Conservation (phyloP, 2,797 vertebrate species). For the Siniperca scherzeri region DNA sequence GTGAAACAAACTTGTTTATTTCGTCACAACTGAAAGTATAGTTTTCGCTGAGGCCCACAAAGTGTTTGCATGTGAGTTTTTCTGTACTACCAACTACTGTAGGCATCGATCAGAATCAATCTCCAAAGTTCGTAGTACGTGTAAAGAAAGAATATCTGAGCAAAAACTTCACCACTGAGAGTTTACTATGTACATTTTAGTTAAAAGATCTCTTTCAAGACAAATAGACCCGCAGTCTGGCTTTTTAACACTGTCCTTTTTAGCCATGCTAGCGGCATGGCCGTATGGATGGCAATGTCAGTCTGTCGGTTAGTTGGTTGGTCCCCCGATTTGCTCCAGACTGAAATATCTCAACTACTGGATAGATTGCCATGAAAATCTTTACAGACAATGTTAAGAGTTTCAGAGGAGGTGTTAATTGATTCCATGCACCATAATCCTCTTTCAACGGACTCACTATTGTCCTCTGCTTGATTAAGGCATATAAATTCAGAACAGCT, state of each 20-base stretch:
- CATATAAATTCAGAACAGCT: constrained; percentile 51
- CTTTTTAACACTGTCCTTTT: constrained; percentile 2
- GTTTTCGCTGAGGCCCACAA: not conserved
- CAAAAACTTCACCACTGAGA: not conserved
- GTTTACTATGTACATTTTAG: constrained; percentile 26
- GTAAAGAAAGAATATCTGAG: constrained; percentile 17
- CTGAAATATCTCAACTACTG: not conserved
- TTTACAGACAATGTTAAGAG: not conserved
- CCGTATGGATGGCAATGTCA: not conserved
- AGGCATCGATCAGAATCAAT: not conserved
- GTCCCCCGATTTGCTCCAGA: not conserved
- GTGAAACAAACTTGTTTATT: constrained; percentile 24
- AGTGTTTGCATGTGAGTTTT: constrained; percentile 7
- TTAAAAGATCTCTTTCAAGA: constrained; percentile 14
- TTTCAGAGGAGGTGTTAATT: constrained; percentile 8
- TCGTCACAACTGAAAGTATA: not conserved
- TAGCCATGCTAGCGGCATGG: rapidly evolving
- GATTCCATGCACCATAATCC: constrained; percentile 34
- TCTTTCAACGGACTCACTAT: not conserved
- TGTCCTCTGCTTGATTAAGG: constrained; percentile 40
- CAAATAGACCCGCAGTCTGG: constrained; percentile 2
- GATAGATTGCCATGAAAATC: not conserved
- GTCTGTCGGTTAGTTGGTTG: not conserved
- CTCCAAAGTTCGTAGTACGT: constrained; percentile 11
- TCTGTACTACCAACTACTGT: constrained; percentile 7